Evolutionary conservation across 2,888 invertebrate genomes (phyloP), one percentile per base, ranked within the genome.

Genomic region (Papilio demoleus): DNA sequence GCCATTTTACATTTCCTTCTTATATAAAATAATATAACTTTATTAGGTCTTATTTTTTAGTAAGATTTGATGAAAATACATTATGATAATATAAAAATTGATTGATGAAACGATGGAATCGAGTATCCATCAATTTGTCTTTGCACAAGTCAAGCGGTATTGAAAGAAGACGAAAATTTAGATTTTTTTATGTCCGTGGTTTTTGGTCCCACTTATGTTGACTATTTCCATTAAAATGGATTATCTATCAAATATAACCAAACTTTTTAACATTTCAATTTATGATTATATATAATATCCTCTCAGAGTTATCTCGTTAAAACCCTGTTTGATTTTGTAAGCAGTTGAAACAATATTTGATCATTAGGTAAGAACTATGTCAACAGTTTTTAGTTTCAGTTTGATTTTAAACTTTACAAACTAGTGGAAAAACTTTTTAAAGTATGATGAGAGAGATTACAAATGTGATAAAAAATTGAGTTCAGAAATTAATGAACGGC

Each of bases 81-180:
- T 24, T 53, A 53, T 27, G n/a, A 27, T 53, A 27, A 53, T n/a
- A 53, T n/a, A n/a, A 27, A 27, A 53, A 27, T n/a, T 53, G 53
- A 53, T 53, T 53, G 53, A 53, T 53, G 53, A 53, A 47, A 11
- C 24, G 27, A 53, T 14, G 6, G 27, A 27, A 53, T n/a, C 27
- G 24, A 22, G 53, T 53, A 53, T 53, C 53, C 53, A 53, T 53
- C 53, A 53, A 53, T 27, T 53, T 53, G 53, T 53, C 53, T 53
- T 53, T 53, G 53, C 50, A 50, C 24, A 50, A 50, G 50, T 24
- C 6, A 14, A 50, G 22, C 24, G 24, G 12, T 50, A 24, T 27
- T 53, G 27, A 53, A 53, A 27, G n/a, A 3, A 50, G 47, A 19
- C 24, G 50, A 50, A 12, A 2, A 8, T 53, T 27, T 24, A n/a